A percentile compares a stretch with the other conserved stretches of the same genome.
These are phyloP conservation scores for Temnopleurus reevesii DNA, from an alignment of 53 echinoderm and acorn worm genomes.

Conservation along the genomic window DNA sequence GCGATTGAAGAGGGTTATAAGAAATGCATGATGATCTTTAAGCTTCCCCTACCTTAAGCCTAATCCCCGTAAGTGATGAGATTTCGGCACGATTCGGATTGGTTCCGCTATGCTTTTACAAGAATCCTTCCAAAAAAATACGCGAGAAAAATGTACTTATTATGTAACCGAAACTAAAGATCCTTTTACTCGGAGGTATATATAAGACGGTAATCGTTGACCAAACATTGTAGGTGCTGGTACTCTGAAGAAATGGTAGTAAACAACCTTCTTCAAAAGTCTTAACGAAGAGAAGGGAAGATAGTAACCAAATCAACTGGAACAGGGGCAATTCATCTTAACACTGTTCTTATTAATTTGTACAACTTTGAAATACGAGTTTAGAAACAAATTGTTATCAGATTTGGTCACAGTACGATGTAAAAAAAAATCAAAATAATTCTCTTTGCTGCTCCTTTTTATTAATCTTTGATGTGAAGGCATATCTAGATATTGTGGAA, in stretches of 20 bases:
- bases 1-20: conserved; percentile 11
- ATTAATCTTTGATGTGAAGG: too few relatives aligned
- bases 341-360: too few relatives aligned
- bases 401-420: too few relatives aligned
- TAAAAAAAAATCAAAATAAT: too few relatives aligned
- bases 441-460: too few relatives aligned
- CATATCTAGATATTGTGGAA: too few relatives aligned
- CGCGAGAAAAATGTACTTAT: neutral
- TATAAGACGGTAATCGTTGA: neutral
- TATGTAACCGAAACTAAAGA: neutral
- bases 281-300: neutral
- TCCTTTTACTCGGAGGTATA: neutral
- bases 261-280: neutral
- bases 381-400: too few relatives aligned
- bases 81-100: neutral
- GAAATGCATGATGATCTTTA: conserved; percentile 35
- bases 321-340: too few relatives aligned
- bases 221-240: neutral
- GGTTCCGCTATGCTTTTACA: conserved; percentile 12
- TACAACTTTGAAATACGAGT: too few relatives aligned
- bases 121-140: neutral
- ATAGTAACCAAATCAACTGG: neutral
- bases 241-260: neutral
- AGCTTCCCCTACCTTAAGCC: conserved; percentile 18
- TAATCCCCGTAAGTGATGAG: conserved; percentile 30